Evolutionary conservation across 1,140 invertebrate genomes (phyloP), one percentile per base, ranked within the genome.

Genomic region (Lysiphlebus fabarum): DNA sequence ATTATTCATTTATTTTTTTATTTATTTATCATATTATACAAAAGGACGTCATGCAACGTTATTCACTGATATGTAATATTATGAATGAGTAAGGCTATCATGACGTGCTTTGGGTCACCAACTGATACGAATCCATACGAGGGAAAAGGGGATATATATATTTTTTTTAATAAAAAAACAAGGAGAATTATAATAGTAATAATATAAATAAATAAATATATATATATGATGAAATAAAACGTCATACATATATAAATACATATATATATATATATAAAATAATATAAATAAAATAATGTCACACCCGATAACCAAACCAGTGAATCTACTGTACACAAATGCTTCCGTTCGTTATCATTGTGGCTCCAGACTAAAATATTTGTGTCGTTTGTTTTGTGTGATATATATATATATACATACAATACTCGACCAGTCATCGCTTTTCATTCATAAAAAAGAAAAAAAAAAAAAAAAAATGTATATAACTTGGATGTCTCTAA

Each of bases 31-130:
- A 26, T 26, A 26, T 26, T 26, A 26, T 26, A 26, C 17, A 26
- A 26, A 26, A 26, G 17, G 17, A 26, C 17, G 17, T 26, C 17
- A 26, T 26, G 17, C 17, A 26, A 26, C 17, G 17, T 26, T 26
- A 26, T 26, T 26, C 17, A 26, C 17, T 26, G 17, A 26, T 26
- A 26, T 26, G 17, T 26, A 26, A 26, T 26, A 26, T 26, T 60
- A 63, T 62, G 59, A 61, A 61, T 47, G 62, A 64, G 61, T 51
- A 58, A 57, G 62, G 67, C 58, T 67, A 68, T 62, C 53, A 49
- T 48, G 58, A 64, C 62, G 62, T 67, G 56, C 47, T 70, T 63
- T 72, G 64, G 72, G 68, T 70, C 68, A 73, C 65, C 67, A 67
- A 71, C 70, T 72, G 69, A 73, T 74, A 74, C 64, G 56, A 12